Base-by-base conservation (phyloP, 1,140 invertebrate species). In the Argopecten irradians region DNA sequence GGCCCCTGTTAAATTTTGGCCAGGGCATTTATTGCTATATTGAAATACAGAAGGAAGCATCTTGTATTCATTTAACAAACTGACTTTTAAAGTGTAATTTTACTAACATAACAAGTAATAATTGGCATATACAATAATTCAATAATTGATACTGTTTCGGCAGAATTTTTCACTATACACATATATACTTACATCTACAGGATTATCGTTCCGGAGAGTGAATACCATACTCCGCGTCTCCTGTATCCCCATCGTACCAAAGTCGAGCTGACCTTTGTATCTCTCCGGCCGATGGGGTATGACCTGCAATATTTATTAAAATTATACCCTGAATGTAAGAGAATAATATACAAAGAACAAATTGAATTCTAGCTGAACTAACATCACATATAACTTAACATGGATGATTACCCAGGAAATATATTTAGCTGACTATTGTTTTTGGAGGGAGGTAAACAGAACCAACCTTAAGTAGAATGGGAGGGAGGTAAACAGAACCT, bases 161-260 rank as follows among this genome's bases (percentile, higher is more conserved):
- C n/a, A n/a, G n/a, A n/a, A n/a, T n/a, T n/a, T n/a, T n/a, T 16
- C 22, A 16, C 43, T 16, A 16, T 19, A 46, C 43, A 46, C 19
- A 82, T 34, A 22, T 83, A 84, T 85, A 93, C 95, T 96, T 89
- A 98, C 96, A 93, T 96, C 96, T 33, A 98, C 96, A 28, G 97
- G 97, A 95, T 98, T 98, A 90, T 97, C 96, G 95, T 98, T 98
- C 88, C 97, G 95, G n/a, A 98, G 92, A 35, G 97, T 97, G 95
- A 98, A 97, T 91, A 97, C 96, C 41, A 97, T 96, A 91, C 97
- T 96, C 90, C 97, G 97, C 86, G 96, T 96, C 46, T 97, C 97
- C 13, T 96, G 96, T 87, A 97, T 96, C 46, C 97, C 97, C n/a
- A 98, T 96, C 16, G 97, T 96, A 19, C 97, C 97, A 94, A 98